A percentile compares a stretch with the other conserved stretches of the same genome.
Conservation (phyloP, 2,797 vertebrate species). For the Orientallactaga sibirica region DNA sequence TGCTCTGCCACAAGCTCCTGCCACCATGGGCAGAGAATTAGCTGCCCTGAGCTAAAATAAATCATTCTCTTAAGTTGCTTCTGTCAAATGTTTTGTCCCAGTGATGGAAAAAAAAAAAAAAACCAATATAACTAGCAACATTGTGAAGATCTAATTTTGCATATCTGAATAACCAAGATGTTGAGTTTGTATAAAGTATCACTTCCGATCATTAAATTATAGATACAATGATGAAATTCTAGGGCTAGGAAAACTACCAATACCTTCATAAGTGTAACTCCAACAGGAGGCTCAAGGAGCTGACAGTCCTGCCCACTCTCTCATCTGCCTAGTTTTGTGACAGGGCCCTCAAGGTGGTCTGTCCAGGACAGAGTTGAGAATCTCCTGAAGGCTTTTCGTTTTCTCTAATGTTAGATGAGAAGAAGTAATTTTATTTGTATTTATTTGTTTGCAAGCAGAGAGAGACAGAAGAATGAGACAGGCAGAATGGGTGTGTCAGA, state of each 20-base stretch:
- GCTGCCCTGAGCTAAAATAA: not conserved
- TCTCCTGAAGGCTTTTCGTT: not conserved
- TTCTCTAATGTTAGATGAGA: not conserved
- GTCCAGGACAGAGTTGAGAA: not conserved
- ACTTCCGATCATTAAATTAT: not conserved
- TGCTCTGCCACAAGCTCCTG: not conserved
- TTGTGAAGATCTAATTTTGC: not conserved
- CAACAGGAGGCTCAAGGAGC: not conserved
- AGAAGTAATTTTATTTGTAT: no score
- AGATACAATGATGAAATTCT: no score
- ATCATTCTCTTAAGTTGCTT: not conserved
- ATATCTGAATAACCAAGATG: slow-evolving; percentile 5
- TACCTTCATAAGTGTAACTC: not conserved
- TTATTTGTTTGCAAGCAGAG: not conserved
- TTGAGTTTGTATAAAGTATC: not conserved
- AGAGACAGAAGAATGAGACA: no score
- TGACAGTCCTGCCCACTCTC: rapidly evolving
- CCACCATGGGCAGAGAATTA: not conserved
- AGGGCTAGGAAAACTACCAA: not conserved
- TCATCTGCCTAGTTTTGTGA: not conserved
- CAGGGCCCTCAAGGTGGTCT: not conserved
- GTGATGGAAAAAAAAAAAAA: not conserved
- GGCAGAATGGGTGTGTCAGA: no score
- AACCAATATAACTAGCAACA: not conserved
- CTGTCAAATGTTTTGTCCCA: not conserved